Evolutionary conservation across 2,888 invertebrate species (phyloP), one percentile per base, ranked within the genome.

Genomic region (Eupithecia exiguata): DNA sequence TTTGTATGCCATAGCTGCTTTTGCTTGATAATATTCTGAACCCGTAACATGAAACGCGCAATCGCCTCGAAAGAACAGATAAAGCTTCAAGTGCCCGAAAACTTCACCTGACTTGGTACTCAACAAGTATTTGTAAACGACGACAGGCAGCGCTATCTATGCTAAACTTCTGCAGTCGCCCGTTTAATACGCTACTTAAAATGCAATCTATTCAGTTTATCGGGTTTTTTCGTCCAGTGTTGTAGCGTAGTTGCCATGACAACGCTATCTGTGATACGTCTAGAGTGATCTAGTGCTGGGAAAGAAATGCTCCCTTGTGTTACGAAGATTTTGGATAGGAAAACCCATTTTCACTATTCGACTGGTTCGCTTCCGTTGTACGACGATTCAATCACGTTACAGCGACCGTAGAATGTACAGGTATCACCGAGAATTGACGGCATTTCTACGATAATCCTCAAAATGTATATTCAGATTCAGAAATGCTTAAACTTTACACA

Each of bases 141-240:
- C 77, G 75, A 72, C 49, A 78, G 76, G 81, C 72, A 14, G 38
- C 46, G 61, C 86, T 92, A 93, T 93, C 93, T 93, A 94, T 94
- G 93, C 88, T 88, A 93, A 93, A 92, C 83, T 83, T 80, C 12
- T 73, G 89, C 90, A 86, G 88, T 86, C 87, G 80, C 88, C 90
- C 63, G 40, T 40, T 40, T 89, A 92, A 92, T 92, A 92, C 86
- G 85, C 90, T 90, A 86, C 86, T 94, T 93, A 88, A 85, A 91
- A 93, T 93, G 93, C 92, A 94, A 94, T 94, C 93, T 94, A 93
- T 92, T 92, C 92, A 88, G 81, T 89, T 86, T 87, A 93, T 94
- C 93, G 83, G 84, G 86, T 88, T 92, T 92, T 91, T 93, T 93
- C 92, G 85, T 88, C 88, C 84, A 80, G 77, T 93, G 93, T 93